Base-by-base conservation (phyloP, 2,888 invertebrate genomes). In the Lepetodrilus schrolli region DNA sequence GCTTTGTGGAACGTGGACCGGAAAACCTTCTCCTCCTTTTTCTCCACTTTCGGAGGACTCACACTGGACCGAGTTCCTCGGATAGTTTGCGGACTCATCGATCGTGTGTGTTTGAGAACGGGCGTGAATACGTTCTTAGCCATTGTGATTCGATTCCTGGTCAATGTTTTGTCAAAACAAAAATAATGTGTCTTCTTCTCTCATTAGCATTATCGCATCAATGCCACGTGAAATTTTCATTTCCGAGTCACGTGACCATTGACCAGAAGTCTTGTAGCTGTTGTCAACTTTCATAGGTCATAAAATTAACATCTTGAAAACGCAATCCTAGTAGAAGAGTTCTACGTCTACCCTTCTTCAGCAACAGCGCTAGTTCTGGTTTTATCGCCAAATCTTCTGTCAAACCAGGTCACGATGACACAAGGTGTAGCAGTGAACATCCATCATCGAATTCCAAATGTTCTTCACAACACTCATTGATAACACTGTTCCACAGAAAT, bases 111-210 rank as follows among this genome's bases (percentile, higher is more conserved):
- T 21, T 49, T 50, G 50, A 70, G 50, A 21, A 70, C 36, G 4
- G 70, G 70, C 30, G 49, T 50, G n/a, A 70, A 49, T 23, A 50
- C 26, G 36, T 70, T 70, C 36, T 70, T 70, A 17, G 70, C 70
- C 70, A 70, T 70, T 34, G 5, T 70, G 20, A 37, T n/a, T n/a
- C n/a, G n/a, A n/a, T n/a, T n/a, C n/a, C n/a, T n/a, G n/a, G n/a
- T n/a, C n/a, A n/a, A n/a, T n/a, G n/a, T n/a, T 17, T 58, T 58
- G 58, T 30, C 8, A 58, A n/a, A 58, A 30, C 30, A 34, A 58
- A 58, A 58, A 26, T 58, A 34, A 13, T 58, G 58, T 23, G 34
- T 58, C 34, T 58, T 34, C 58, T 58, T 43, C 23, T 68, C n/a
- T 68, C 43, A 23, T 13, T 21, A 10, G 34, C 20, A 58, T 58